Evolutionary conservation across 2,113 vertebrate species (phyloP), one percentile per base, ranked within the genome.

Genomic region (Martes martes): DNA sequence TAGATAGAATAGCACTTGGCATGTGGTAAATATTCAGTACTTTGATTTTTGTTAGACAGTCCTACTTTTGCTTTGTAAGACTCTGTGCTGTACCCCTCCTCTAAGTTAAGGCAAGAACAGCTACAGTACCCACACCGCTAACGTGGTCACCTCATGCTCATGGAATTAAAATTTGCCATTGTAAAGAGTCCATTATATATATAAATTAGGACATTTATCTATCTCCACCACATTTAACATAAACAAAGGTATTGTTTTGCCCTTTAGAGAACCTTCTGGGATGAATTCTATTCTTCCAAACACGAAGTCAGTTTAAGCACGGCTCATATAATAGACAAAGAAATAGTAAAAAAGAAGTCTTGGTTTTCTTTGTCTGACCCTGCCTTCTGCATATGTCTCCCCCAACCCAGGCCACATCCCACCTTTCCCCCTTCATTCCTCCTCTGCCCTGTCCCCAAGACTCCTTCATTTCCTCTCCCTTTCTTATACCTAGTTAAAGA

Each of bases 131-230:
- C 28, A 55, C 36, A 39, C 10, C 6, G 0, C 31, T 42, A 2
- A 86, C 42, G 23, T 0, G 1, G 52, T 67, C 55, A 52, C 47
- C 8, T 45, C 24, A 69, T n/a, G 39, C 50, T 71, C 73, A 39
- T 55, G 10, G 36, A 95, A 89, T 91, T 88, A 85, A 96, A 87
- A 85, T 21, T n/a, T 78, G 21, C 42, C 61, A 76, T 83, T 81
- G 74, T 78, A 81, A 91, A 97, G 80, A 96, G 33, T 89, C 83
- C 71, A 88, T 92, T 98, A 84, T 92, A 97, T 94, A 88, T 90
- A 94, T 28, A 94, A 97, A 96, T 97, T 84, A 81, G 90, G 95
- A 81, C 31, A 82, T 88, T 86, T 92, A 97, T 95, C 92, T 96
- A 95, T 92, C 80, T 91, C 63, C 81, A 61, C 95, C 90, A 95